Evolutionary conservation across 2,797 vertebrate species (phyloP).

Genomic region (Scarus forsteni): DNA sequence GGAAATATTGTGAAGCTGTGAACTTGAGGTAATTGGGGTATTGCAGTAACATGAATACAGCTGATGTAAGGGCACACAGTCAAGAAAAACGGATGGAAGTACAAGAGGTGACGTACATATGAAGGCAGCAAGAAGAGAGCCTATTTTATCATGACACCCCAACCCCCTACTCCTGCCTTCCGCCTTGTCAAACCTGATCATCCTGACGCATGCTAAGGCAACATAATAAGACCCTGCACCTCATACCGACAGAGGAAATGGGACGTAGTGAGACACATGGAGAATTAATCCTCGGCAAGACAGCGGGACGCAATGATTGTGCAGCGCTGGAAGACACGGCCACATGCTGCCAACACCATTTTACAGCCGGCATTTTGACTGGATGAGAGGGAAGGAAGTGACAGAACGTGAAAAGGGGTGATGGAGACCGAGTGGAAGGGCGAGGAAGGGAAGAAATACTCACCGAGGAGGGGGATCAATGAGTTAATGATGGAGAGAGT

Average conservation of each 20-base stretch:
- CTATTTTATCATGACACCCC: slow-evolving; percentile 7
- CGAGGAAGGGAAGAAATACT: slow-evolving; percentile 15
- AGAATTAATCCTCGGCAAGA: slow-evolving; percentile 49
- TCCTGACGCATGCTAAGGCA: slow-evolving; percentile 44
- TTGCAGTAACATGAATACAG: slow-evolving; percentile 7
- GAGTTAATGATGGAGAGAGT: slow-evolving; percentile 35
- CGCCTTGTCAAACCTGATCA: slow-evolving; percentile 53
- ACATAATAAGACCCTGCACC: slow-evolving; percentile 40
- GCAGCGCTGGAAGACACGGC: slow-evolving; percentile 35
- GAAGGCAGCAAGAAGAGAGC: background rate
- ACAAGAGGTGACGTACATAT: slow-evolving; percentile 5
- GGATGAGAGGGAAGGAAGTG: slow-evolving; percentile 56
- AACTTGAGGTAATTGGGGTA: slow-evolving; percentile 28
- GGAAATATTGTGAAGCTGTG: slow-evolving; percentile 15
- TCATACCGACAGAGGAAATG: slow-evolving; percentile 44
- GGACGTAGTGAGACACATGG: slow-evolving; percentile 43
- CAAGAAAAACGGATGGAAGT: slow-evolving; percentile 10
- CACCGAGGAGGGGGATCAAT: slow-evolving; percentile 25
- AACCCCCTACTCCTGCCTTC: slow-evolving; percentile 31
- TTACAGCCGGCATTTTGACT: slow-evolving; percentile 42
- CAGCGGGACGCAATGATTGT: slow-evolving; percentile 45
- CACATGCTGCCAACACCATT: slow-evolving; percentile 64
- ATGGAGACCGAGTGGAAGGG: slow-evolving; percentile 25
- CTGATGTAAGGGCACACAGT: background rate
- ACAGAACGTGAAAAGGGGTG: slow-evolving; percentile 27